Evolutionary conservation across 1,140 invertebrate species (phyloP), one percentile per base, ranked within the genome.

Genomic region (Brachionus manjavacas): DNA sequence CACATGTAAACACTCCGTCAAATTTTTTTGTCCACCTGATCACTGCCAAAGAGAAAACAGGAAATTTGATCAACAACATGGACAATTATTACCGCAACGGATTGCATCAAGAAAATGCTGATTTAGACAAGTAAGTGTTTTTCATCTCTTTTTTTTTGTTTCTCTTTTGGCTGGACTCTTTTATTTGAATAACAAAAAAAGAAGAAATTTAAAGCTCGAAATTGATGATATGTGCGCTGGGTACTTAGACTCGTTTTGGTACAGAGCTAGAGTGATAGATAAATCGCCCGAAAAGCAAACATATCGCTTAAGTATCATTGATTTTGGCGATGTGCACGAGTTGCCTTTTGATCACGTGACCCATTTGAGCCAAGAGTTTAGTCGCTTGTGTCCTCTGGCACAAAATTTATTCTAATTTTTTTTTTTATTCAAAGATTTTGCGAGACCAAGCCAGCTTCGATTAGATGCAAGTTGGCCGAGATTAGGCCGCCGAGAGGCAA

Each of bases 1-100:
- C 72, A 20, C 72, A 76, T 28, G 72, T 76, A 12, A 76, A 76
- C 25, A 76, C 39, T 1, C 72, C 72, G 12, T 76, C 72, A 49
- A 76, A 76, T 49, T 76, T 76, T 76, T 76, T 76, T 76, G 72
- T 76, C 41, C 72, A 76, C 11, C 14, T 76, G 11, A 76, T 49
- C 11, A 23, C 12, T 25, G 11, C 72, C 12, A 46, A 76, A 76
- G 39, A 46, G 9, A 49, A 46, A 76, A 76, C 72, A 76, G 72
- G 3, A 8, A 76, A 76, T 76, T 49, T 76, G 46, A 46, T 76
- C n/a, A 76, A 76, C 43, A 76, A 76, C 25, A 16, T 76, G 25
- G 72, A 76, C 43, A 76, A 76, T 49, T 76, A 76, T 76, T 76
- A 76, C 39, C 39, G 72, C n/a, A 76, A 76, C 25, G 41, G 43